Base-by-base conservation (phyloP, 2,113 vertebrate species). In the Rafetus swinhoei region DNA sequence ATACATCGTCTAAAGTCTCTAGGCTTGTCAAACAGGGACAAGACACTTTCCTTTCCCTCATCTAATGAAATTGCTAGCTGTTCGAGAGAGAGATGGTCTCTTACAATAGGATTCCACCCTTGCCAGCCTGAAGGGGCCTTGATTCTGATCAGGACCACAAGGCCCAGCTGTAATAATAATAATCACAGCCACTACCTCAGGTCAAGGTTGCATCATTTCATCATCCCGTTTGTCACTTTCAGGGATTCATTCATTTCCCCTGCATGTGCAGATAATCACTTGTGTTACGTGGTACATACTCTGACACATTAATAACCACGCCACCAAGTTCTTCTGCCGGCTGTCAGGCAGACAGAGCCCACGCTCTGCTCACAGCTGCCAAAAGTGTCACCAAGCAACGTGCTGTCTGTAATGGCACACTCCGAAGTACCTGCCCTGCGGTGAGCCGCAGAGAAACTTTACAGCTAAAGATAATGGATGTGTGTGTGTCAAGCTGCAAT, bases 381-480 rank as follows among this genome's bases (percentile, higher is more conserved):
- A 96, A 82, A 45, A 95, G 60, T 88, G 94, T 86, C 96, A 95
- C 96, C 94, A 95, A 82, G 95, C 90, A 97, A 79, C 88, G 72
- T 95, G 94, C 82, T 85, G 93, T 89, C 85, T 86, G 79, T 95
- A 97, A 98, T 88, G 92, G 97, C 96, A 95, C 90, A 94, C 96
- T 96, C 88, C 55, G 93, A 97, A 97, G 93, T 86, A 62, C 52
- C 87, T 96, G 96, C 96, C 97, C 92, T 52, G 45, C 39, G 97
- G 96, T 95, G 92, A 93, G 87, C 91, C 72, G 6, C 80, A 87
- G 91, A 96, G 92, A 97, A 97, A 95, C 59, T 81, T 86, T 92
- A 95, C 95, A 96, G 94, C 94, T 91, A 89, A 97, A 97, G 94
- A 93, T 97, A 97, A 97, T 96, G 91, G 90, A 93, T 92, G 97